phyloP scores from a whole-genome alignment of 2,113 vertebrate species.

The Rhipidura dahli region DNA sequence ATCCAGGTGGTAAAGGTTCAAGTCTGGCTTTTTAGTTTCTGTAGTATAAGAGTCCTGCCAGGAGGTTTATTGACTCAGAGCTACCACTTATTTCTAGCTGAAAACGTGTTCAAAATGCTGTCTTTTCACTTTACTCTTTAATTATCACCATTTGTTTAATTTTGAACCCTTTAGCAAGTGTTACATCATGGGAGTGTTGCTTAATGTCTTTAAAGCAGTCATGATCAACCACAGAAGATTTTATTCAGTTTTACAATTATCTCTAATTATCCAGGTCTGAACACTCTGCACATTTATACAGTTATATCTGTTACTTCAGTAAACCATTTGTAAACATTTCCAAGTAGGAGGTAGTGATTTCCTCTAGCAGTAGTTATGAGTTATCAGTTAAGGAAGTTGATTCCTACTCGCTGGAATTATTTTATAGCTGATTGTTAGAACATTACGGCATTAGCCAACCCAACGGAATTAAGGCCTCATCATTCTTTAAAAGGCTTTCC shows the following conservation, averaged over 20 bases:
- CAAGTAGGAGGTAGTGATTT: background rate
- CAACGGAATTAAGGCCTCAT: background rate
- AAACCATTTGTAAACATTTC: background rate
- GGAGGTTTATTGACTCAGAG: background rate
- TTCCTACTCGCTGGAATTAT: background rate
- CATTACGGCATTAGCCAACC: background rate
- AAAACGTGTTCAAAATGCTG: background rate
- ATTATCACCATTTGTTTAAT: background rate
- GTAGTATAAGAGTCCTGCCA: accelerated
- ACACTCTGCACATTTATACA: background rate
- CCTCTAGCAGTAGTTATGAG: background rate
- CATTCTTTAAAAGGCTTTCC: background rate
- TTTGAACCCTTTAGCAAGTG: background rate
- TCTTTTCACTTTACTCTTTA: background rate
- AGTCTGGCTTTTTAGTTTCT: background rate
- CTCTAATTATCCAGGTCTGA: background rate
- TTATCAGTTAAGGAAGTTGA: background rate
- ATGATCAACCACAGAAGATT: background rate
- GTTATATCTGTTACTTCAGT: background rate
- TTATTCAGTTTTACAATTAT: background rate
- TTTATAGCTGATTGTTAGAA: background rate
- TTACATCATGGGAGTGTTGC: background rate
- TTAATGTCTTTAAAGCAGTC: background rate
- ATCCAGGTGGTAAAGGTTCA: background rate
- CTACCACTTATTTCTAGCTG: background rate